Evolutionary conservation across 2,113 vertebrate genomes (phyloP).

Genomic region (Aythya baeri): DNA sequence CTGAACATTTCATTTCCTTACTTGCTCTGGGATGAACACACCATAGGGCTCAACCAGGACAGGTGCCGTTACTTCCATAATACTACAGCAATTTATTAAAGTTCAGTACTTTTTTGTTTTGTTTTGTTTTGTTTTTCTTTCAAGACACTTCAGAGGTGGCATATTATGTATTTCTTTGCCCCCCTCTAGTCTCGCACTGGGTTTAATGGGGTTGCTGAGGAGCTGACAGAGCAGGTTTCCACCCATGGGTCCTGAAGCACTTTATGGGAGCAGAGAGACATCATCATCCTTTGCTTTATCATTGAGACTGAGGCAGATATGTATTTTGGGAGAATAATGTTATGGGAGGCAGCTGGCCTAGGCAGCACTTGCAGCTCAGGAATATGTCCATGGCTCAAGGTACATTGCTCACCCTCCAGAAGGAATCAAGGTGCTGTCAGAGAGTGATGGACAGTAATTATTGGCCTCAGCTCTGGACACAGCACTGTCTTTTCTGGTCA

Average conservation of each 20-base stretch:
- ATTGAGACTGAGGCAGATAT: neutral
- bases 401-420: neutral
- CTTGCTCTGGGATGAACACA: neutral
- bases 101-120: neutral
- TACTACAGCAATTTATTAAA: neutral
- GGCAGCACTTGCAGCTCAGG: neutral
- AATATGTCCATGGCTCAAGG: neutral
- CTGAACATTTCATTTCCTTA: neutral
- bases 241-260: rapidly evolving
- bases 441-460: neutral
- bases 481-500: neutral
- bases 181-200: neutral
- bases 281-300: neutral
- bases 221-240: neutral
- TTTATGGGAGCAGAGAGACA: neutral
- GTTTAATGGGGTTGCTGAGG: neutral
- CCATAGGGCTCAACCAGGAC: neutral
- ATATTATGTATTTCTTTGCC: neutral
- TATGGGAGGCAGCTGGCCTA: neutral
- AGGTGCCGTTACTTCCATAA: neutral
- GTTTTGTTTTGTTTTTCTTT: neutral
- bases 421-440: too few species aligned
- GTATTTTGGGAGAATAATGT: neutral
- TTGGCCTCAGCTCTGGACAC: neutral
- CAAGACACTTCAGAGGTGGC: neutral